Base-by-base conservation (phyloP, 2,113 vertebrate genomes). In the Bungarus multicinctus region DNA sequence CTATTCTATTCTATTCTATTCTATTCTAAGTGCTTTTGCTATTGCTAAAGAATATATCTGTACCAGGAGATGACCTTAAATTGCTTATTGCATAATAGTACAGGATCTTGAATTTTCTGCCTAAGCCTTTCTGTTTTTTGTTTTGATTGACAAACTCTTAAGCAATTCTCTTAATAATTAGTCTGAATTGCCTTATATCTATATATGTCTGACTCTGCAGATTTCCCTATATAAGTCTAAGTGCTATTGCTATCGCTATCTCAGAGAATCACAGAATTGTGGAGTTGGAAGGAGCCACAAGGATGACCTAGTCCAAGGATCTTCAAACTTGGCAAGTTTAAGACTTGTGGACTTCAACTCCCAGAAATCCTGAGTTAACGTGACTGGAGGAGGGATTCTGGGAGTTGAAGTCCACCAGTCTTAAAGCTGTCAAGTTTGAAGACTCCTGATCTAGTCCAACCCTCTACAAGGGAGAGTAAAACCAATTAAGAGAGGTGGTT, bases 1-100 rank as follows among this genome's bases (percentile, higher is more conserved):
- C 47, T 50, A 50, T 47, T 47, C 6, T 47, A 47, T 47, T 47
- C 47, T 47, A 47, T 47, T 47, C 47, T 47, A 47, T 47, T 50
- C 47, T 50, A 50, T 50, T 50, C 47, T 50, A 50, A 50, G 47
- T 50, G 55, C 20, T 57, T 6, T 23, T 6, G 55, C 55, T 57
- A 0, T 57, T 57, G 5, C 57, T 25, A 25, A 0, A 87, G 81
- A 91, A 60, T 6, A 0, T 94, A 2, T 85, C 25, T 89, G 43
- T 12, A 9, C 91, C 43, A 93, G 23, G 90, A 50, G 87, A 5
- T 53, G 52, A 8, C 95, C 43, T 94, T 93, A 45, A 92, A 5
- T 86, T 58, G 9, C 50, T 16, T 91, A 47, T 86, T 91, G 34
- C 34, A 9, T 91, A 50, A 3, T 92, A 94, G 92, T 85, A 89